Percentiles rank a stretch among this genome's conserved stretches.
These are phyloP conservation scores for Meda fulgida DNA, from an alignment of 2,797 vertebrate genomes.

Conservation along the genomic window DNA sequence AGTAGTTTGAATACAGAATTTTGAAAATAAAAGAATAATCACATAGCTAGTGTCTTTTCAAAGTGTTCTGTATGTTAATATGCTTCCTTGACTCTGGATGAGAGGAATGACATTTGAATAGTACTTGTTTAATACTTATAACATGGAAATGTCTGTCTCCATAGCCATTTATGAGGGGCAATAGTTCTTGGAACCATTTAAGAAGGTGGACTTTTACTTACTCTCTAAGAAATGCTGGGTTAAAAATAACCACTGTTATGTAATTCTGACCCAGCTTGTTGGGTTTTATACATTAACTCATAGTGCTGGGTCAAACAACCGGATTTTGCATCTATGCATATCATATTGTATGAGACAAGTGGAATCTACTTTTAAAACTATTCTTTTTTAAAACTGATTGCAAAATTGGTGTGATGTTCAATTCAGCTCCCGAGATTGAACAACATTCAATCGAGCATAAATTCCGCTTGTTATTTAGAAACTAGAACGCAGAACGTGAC, in stretches of 20 bases:
- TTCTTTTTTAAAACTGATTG: constrained; percentile 20
- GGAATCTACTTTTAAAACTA: constrained; percentile 20
- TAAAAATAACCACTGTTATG: background rate
- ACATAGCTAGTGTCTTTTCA: background rate
- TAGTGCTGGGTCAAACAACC: background rate
- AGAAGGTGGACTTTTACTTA: constrained; percentile 15
- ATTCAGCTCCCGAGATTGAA: too few species aligned
- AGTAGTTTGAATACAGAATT: constrained; percentile 66
- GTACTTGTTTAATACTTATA: too few species aligned
- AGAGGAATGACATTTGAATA: constrained; percentile 14
- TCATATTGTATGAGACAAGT: background rate
- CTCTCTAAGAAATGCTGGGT: background rate
- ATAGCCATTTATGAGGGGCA: background rate
- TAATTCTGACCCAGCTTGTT: background rate
- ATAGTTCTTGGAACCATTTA: constrained; percentile 13
- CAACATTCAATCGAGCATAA: too few species aligned
- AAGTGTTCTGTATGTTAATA: background rate
- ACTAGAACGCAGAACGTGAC: too few species aligned
- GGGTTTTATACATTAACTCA: background rate
- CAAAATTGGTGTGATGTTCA: too few species aligned
- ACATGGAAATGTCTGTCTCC: too few species aligned
- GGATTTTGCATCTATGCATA: background rate
- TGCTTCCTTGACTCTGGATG: background rate
- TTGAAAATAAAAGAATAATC: constrained; percentile 66
- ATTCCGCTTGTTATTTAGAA: too few species aligned